Conservation (phyloP, 92 coral and sea anemone genomes). For the Parazoanthus atlanticus region DNA sequence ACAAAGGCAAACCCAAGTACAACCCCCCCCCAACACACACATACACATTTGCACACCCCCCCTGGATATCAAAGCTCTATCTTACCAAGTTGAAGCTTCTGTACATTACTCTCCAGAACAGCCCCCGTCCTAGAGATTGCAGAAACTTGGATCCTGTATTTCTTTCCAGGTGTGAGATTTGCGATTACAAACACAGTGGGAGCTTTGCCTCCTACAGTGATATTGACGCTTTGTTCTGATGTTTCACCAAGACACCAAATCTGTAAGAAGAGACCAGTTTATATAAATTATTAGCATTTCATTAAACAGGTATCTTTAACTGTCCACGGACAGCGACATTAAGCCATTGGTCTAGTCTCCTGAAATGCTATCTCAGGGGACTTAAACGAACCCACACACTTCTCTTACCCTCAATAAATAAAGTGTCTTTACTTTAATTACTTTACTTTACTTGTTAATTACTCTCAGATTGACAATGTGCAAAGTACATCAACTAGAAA, state of each 20-base stretch:
- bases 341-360: too few relatives aligned
- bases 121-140: conserved; percentile 31
- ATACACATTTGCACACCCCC: too few relatives aligned
- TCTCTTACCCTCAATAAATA: too few relatives aligned
- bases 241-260: conserved; percentile 42
- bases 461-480: too few relatives aligned
- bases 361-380: too few relatives aligned
- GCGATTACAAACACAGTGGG: conserved; percentile 36
- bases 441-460: too few relatives aligned
- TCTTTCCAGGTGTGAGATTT: conserved; percentile 46
- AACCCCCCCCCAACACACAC: too few relatives aligned
- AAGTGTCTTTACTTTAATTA: too few relatives aligned
- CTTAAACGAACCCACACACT: too few relatives aligned
- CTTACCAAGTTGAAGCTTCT: conserved; percentile 20
- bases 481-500: background rate
- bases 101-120: conserved; percentile 22
- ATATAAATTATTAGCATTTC: background rate
- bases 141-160: conserved; percentile 45
- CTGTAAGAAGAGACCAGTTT: background rate
- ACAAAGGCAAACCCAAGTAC: too few relatives aligned
- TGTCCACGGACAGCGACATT: background rate
- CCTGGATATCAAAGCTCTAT: background rate
- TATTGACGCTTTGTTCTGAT: background rate
- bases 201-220: conserved; percentile 26
- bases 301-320: background rate